Evolutionary conservation across 2,888 invertebrate species (phyloP).

Genomic region (Crossocerus cetratus): DNA sequence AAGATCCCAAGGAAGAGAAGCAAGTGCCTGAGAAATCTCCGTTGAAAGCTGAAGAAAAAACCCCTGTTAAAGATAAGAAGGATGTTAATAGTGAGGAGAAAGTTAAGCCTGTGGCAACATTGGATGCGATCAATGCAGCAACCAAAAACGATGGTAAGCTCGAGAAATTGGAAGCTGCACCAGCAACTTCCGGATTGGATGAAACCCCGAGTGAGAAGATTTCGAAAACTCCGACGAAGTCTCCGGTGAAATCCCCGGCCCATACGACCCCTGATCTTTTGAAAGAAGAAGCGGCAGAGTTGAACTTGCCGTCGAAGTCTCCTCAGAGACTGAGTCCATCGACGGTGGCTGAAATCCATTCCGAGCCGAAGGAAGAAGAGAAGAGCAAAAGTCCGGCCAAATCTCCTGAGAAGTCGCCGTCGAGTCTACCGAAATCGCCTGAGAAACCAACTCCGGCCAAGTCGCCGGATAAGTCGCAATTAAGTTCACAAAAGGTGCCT

Average conservation of each 20-base stretch:
- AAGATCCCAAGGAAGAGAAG: background rate
- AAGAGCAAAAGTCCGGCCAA: no score
- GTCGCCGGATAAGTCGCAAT: no score
- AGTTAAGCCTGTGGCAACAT: background rate
- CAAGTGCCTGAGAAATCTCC: constrained; percentile 1
- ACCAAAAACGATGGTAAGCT: background rate
- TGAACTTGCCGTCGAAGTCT: background rate
- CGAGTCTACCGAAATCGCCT: background rate
- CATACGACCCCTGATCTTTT: background rate
- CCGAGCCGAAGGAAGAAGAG: background rate
- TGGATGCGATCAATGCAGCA: background rate
- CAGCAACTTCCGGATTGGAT: background rate
- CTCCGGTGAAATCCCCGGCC: background rate
- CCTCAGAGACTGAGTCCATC: background rate
- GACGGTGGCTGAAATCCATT: background rate
- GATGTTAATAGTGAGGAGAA: background rate
- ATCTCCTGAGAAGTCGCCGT: no score
- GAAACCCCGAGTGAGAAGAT: constrained; percentile 1
- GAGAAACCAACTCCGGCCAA: background rate
- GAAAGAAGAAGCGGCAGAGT: background rate
- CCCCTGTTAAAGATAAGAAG: constrained; percentile 1
- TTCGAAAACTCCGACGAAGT: constrained; percentile 15
- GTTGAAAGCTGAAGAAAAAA: background rate
- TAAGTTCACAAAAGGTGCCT: no score
- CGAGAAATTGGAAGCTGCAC: background rate